Evolutionary conservation across 2,888 invertebrate genomes (phyloP), one percentile per base, ranked within the genome.

Genomic region (Nemurella pictetii): DNA sequence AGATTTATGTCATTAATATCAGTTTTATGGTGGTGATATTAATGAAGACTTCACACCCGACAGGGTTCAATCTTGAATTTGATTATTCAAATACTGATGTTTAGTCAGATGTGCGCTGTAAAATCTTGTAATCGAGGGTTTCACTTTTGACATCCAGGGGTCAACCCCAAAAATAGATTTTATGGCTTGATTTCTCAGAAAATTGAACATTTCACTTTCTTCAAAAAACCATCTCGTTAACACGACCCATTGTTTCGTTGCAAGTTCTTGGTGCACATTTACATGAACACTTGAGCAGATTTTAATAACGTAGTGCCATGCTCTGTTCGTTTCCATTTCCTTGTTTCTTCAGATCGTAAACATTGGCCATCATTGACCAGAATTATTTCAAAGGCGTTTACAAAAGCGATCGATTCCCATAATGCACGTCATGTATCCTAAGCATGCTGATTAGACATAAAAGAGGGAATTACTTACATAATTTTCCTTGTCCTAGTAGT

Each of bases 391-490:
- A 55, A 55, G 55, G 20, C 55, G 55, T 55, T 20, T 55, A 7
- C 55, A 55, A 55, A 55, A 55, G 3, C 9, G 1, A 55, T 7
- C 55, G 9, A 20, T 20, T 20, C 20, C 20, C 55, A 55, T 7
- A 55, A 55, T 55, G 20, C 55, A 20, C 12, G 1, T 55, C 55
- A 12, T 2, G 20, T 20, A 20, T 55, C 9, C 9, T 2, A 55
- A 55, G 20, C 20, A 7, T 7, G 1, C 20, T 12, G 15, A 20
- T 15, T 15, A 15, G 5, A 55, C 15, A 55, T 3, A 55, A 7
- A 20, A 55, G 9, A 55, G 20, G 55, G 88, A 27, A 72, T 15
- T 73, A 87, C 87, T 87, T 84, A 87, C 87, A 83, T 32, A 86
- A 83, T 83, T 85, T 84, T 84, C 85, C 85, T 83, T 86, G 85